Base-by-base conservation (phyloP, 2,888 invertebrate genomes). In the Ormyrus labotus region DNA sequence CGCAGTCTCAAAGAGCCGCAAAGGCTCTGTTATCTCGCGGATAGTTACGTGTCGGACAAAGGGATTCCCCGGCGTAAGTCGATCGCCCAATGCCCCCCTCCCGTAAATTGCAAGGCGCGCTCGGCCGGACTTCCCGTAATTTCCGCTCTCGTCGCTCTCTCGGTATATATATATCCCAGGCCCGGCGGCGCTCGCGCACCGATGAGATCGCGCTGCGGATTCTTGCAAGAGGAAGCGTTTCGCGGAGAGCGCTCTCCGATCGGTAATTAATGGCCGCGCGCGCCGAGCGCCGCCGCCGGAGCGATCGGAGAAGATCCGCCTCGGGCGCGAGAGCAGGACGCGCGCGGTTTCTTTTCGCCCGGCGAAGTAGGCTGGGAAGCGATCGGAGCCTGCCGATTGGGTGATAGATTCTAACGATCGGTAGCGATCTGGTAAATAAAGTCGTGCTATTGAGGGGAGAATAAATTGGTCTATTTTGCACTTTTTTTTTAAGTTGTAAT, bases 111-210 rank as follows among this genome's bases (percentile, higher is more conserved):
- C 68, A 67, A 65, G 60, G 11, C 10, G 34, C 48, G 47, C n/a
- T 7, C 48, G 50, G 51, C 34, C n/a, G 57, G 19, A 77, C 70
- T 77, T 77, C 64, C 61, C 78, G 50, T 78, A 78, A 68, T 68
- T 73, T 73, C 34, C 68, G 55, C 57, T 10, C 6, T 34, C n/a
- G 19, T n/a, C 11, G n/a, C 8, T 34, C 0, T 67, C 48, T 50
- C 67, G 45, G 45, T 60, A 13, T 34, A 34, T 3, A 34, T 19
- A 3, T 3, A 34, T 2, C 34, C 34, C 34, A 2, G 34, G 34
- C 34, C 34, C 2, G 34, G 34, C 34, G 34, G 34, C 10, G 47
- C 53, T 47, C 19, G 60, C 19, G 60, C 47, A 7, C n/a, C 70
- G 57, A 70, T 47, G 68, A 73, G 58, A 51, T 73, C 50, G 48